Conservation (phyloP, 2,888 invertebrate genomes). For the Caenorhabditis macrosperma region DNA sequence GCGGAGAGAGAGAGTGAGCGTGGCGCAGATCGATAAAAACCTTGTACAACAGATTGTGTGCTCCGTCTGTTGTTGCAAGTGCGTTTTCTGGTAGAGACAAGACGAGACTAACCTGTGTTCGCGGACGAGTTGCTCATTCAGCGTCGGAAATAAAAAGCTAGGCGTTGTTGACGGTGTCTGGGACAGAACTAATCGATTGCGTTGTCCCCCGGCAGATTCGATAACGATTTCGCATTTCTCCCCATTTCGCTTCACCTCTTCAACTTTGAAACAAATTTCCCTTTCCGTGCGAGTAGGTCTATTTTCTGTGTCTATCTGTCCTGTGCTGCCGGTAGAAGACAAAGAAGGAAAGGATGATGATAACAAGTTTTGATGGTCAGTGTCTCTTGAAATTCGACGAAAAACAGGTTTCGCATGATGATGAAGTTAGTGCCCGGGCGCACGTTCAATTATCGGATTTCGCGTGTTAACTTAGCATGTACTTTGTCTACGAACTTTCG, state of each 20-base stretch:
- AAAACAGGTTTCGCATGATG: conserved; percentile 32
- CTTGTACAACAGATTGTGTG: conserved; percentile 19
- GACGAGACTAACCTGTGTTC: conserved; percentile 26
- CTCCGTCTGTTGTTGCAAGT: conserved; percentile 1
- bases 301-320: conserved; percentile 32
- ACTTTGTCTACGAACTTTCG: background rate
- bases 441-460: conserved; percentile 41
- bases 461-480: background rate
- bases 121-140: conserved; percentile 22
- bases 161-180: background rate
- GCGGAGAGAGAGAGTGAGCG: conserved; percentile 9
- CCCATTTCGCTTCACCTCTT: conserved; percentile 1
- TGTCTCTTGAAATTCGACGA: background rate
- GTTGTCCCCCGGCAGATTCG: background rate
- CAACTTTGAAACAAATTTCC: conserved; percentile 14
- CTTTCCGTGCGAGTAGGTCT: conserved; percentile 39
- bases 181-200: conserved; percentile 11
- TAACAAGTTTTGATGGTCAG: conserved; percentile 20
- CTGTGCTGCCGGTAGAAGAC: background rate
- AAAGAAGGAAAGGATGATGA: no score
- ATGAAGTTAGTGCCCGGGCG: conserved; percentile 1
- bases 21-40: conserved; percentile 4
- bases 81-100: background rate
- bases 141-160: background rate
- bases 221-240: conserved; percentile 12